Percentiles rank a stretch among this genome's conserved stretches.
These are phyloP conservation scores for Lottia gigantea DNA, from an alignment of 2,888 invertebrate species.

Conservation along the genomic window DNA sequence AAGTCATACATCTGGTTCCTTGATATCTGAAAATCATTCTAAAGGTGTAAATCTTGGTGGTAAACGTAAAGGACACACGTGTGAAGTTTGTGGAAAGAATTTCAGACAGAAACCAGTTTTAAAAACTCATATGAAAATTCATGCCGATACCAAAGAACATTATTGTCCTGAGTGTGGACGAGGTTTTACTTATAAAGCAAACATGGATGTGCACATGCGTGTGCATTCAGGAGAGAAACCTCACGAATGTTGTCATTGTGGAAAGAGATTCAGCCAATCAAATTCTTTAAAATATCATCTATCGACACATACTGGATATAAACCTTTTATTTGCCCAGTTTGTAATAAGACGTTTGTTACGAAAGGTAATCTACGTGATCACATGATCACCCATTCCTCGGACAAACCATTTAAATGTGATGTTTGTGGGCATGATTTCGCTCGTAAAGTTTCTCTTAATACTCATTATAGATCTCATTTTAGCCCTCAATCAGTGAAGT, in stretches of 20 bases:
- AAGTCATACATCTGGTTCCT: too few relatives aligned
- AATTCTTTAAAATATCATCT: background rate
- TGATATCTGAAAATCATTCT: too few relatives aligned
- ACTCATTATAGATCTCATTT: background rate
- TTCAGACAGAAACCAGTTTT: background rate
- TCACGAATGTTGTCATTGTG: background rate
- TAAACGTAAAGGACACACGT: background rate
- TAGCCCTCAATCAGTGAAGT: background rate
- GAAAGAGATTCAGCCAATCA: background rate
- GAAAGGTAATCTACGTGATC: background rate
- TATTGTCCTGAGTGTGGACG: background rate
- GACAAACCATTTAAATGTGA: constrained; percentile 1
- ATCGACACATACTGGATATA: constrained; percentile 4
- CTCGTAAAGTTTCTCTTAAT: background rate
- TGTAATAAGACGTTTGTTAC: background rate
- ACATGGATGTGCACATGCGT: background rate
- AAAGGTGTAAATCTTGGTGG: too few relatives aligned
- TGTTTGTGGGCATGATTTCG: background rate
- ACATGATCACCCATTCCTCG: background rate
- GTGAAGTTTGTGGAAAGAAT: background rate
- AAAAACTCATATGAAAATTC: constrained; percentile 2
- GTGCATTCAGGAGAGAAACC: background rate
- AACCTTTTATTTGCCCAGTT: background rate
- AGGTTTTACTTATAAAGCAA: background rate
- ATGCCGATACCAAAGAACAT: background rate